phyloP scores from a whole-genome alignment of 2,113 vertebrate genomes.

The Chloropsis hardwickii region DNA sequence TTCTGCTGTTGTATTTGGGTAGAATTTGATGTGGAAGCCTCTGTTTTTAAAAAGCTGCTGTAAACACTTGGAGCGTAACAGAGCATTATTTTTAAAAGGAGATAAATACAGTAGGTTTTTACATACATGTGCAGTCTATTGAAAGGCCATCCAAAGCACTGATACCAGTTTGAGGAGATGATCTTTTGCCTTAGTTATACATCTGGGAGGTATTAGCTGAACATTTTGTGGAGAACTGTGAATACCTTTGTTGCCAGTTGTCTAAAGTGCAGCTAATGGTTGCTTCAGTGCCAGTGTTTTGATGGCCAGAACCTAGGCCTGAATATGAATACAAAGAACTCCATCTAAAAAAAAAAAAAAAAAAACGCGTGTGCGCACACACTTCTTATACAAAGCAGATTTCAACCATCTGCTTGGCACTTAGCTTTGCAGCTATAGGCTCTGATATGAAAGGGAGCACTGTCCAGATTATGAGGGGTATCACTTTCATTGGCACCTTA shows the following conservation, averaged over 20 bases:
- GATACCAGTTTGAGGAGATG: slow-evolving; percentile 72
- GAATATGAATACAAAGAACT: slow-evolving; percentile 77
- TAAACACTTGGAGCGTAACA: neutral
- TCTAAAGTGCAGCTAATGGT: slow-evolving; percentile 74
- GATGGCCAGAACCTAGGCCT: slow-evolving; percentile 76
- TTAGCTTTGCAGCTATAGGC: slow-evolving; percentile 69
- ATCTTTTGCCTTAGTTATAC: slow-evolving; percentile 77
- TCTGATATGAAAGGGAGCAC: slow-evolving; percentile 76
- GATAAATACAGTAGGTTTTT: slow-evolving; percentile 63
- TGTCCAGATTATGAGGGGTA: slow-evolving; percentile 77
- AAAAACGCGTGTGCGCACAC: slow-evolving; percentile 12
- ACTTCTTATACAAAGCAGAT: slow-evolving; percentile 79
- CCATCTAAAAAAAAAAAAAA: slow-evolving; percentile 58
- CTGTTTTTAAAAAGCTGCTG: slow-evolving; percentile 28
- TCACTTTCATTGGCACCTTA: slow-evolving; percentile 73
- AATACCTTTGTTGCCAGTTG: slow-evolving; percentile 79
- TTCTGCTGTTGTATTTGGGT: neutral
- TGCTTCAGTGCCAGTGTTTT: slow-evolving; percentile 75
- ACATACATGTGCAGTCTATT: slow-evolving; percentile 47
- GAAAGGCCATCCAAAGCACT: slow-evolving; percentile 63
- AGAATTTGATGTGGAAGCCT: neutral
- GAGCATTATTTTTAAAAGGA: slow-evolving; percentile 23
- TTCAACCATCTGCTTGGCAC: slow-evolving; percentile 80
- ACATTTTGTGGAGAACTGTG: slow-evolving; percentile 71
- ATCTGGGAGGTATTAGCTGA: slow-evolving; percentile 77